phyloP scores from a whole-genome alignment of 2,888 invertebrate species.

The Sericinus montela region DNA sequence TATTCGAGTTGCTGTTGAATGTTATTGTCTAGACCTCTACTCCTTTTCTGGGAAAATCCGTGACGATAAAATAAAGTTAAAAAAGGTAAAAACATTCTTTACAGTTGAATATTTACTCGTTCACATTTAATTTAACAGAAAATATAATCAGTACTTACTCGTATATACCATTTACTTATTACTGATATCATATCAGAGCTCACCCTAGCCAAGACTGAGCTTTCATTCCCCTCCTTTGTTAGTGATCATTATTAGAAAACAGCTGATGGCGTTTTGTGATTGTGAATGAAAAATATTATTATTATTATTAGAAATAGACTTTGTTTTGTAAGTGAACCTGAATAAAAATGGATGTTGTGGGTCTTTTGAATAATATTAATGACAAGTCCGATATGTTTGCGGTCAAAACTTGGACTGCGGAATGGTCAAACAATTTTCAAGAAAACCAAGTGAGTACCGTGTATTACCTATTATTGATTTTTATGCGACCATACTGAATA shows the following conservation, averaged over 20 bases:
- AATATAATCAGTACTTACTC: no score
- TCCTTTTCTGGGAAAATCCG: no score
- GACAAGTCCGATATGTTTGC: conserved; percentile 72
- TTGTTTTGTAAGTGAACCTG: conserved; percentile 24
- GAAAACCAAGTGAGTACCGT: conserved; percentile 71
- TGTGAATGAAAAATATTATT: conserved; percentile 17
- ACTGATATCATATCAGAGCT: no score
- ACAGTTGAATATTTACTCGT: no score
- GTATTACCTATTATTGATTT: conserved; percentile 39
- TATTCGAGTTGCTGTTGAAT: no score
- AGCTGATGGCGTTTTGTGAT: conserved; percentile 37
- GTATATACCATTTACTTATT: no score
- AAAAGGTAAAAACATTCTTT: no score
- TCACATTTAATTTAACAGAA: no score
- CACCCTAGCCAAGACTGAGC: no score
- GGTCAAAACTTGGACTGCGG: conserved; percentile 70
- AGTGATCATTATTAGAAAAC: conserved; percentile 30
- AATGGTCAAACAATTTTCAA: conserved; percentile 70
- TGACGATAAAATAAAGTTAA: no score
- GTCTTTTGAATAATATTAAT: conserved; percentile 64
- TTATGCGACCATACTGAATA: neutral
- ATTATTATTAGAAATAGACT: neutral
- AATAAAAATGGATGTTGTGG: conserved; percentile 67
- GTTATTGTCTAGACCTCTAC: no score
- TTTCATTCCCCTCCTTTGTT: no score